Conservation (phyloP, 2,113 vertebrate genomes). For the Garra rufa region DNA sequence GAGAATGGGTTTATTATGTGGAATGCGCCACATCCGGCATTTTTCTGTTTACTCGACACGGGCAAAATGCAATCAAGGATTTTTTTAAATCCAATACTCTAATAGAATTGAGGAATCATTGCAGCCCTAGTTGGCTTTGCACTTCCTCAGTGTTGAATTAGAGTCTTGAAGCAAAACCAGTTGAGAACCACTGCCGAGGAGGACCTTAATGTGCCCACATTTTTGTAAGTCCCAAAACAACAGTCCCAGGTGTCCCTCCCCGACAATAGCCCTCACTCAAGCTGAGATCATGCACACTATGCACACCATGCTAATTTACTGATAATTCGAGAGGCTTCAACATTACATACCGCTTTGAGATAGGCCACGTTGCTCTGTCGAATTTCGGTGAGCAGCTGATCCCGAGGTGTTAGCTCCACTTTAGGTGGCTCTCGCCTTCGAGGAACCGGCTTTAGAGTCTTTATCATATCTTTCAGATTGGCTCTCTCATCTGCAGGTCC, state of each 20-base stretch:
- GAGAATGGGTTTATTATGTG: too few relatives aligned
- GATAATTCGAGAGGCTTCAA: not conserved
- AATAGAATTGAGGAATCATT: too few relatives aligned
- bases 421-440: conserved; percentile 85
- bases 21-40: too few relatives aligned
- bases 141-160: too few relatives aligned
- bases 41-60: too few relatives aligned
- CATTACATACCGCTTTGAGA: conserved; percentile 84
- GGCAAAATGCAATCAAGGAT: too few relatives aligned
- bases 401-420: conserved; percentile 88
- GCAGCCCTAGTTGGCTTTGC: too few relatives aligned
- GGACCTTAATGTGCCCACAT: too few relatives aligned
- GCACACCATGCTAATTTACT: not conserved
- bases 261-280: not conserved
- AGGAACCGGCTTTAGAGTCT: conserved; percentile 89
- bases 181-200: too few relatives aligned
- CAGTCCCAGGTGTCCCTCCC: not conserved
- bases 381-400: conserved; percentile 89
- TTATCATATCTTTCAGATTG: conserved; percentile 90
- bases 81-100: too few relatives aligned
- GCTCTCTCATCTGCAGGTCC: conserved; percentile 76
- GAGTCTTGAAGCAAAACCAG: too few relatives aligned
- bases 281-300: not conserved
- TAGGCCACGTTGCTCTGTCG: conserved; percentile 92
- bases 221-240: not conserved